Percentiles rank a stretch among this genome's conserved stretches.
phyloP scores from a whole-genome alignment of 1,140 invertebrate species.

The Halesus radiatus region DNA sequence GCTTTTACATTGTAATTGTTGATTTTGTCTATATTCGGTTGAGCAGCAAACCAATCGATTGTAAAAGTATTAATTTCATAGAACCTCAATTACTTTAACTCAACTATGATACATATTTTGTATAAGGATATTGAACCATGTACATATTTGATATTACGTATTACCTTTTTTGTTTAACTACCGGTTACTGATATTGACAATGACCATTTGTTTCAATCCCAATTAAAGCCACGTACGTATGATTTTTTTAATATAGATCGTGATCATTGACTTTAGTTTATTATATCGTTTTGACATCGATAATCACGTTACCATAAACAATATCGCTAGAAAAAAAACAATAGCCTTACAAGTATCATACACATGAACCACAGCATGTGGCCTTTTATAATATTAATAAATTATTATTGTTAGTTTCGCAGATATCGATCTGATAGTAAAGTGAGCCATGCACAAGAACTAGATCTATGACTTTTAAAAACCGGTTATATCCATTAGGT shows the following conservation, averaged over 20 bases:
- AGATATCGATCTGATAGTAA: constrained; percentile 22
- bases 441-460: not conserved
- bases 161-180: not conserved
- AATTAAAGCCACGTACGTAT: not conserved
- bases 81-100: no score
- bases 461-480: constrained; percentile 10
- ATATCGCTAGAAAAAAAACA: not conserved
- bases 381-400: not conserved
- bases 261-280: not conserved
- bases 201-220: not conserved
- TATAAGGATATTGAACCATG: no score
- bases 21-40: no score
- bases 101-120: no score
- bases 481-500: not conserved
- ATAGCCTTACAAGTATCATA: not conserved
- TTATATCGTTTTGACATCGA: not conserved
- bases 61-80: no score
- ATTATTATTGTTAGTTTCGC: not conserved
- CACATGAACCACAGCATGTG: not conserved
- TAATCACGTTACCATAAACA: not conserved
- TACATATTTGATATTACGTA: no score
- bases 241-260: not conserved
- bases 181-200: not conserved
- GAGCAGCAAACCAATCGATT: no score
- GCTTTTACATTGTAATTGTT: no score